Base-by-base conservation (phyloP, 2,797 vertebrate species). In the Menidia menidia region DNA sequence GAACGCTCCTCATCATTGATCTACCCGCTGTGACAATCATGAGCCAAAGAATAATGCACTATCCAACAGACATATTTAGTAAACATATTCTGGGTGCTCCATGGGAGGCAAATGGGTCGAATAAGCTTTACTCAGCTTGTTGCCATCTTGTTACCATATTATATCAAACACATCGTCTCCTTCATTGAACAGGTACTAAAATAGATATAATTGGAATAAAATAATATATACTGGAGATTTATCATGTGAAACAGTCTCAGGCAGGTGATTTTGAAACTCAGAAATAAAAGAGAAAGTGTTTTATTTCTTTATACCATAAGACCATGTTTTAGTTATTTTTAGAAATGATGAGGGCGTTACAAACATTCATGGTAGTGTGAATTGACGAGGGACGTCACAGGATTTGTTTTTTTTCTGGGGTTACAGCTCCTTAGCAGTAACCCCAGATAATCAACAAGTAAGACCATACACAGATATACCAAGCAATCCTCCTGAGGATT, bases 11-110 rank as follows among this genome's bases (percentile, higher is more conserved):
- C 84, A 89, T 83, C 82, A 85, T 87, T 89, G 50, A 72, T 91
- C 88, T 82, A 80, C 92, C 91, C 91, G 90, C 91, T 92, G 89
- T 72, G 89, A 85, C 89, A 81, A 56, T 82, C 89, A 89, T 90
- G 87, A 88, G 85, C 82, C 82, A 71, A 51, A 75, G 84, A 82
- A 90, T 78, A 65, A 75, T 70, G 63, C 57, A 67, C 33, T 76
- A 70, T 78, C 75, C 74, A 74, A 60, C 63, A 68, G 70, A 81
- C 73, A 39, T 77, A 72, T 85, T 87, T 84, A 72, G 80, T 73
- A 86, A 89, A 89, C 82, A 83, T 69, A 53, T 39, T 39, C 75
- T 73, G 65, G 84, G 81, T 75, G 62, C 65, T 59, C 85, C 79
- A 83, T 82, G 59, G 68, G 58, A 66, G 48, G 61, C 64, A 75